Evolutionary conservation across 2,797 vertebrate genomes (phyloP), one percentile per base, ranked within the genome.

Genomic region (Bradypus variegatus): DNA sequence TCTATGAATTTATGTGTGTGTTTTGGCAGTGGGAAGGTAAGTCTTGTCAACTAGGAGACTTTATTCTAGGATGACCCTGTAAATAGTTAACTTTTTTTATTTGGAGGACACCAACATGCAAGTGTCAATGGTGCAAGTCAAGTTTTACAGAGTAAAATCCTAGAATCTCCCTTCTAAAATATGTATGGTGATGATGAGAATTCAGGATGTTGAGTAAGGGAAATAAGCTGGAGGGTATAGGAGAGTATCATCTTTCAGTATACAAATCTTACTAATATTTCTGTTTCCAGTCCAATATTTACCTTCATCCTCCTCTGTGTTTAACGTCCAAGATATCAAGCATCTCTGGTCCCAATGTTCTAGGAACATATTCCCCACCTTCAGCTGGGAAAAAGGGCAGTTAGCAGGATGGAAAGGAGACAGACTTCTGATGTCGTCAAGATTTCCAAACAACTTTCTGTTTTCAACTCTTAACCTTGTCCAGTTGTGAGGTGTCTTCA

Each of bases 91-190:
- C 15, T 27, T 1, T 81, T 75, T 65, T 90, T 77, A 29, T 50
- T 92, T 45, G 41, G 45, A 33, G 29, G 18, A 25, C 25, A 88
- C 21, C 18, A 82, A 84, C 81, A 91, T 91, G 23, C 4, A 77
- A 65, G 8, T 27, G 11, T 25, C 65, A 11, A 8, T 64, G 33
- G 19, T 0, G 21, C 67, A 89, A 12, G 13, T 53, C 11, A 82
- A 14, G 3, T 79, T 88, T 87, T 82, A 60, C 31, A 38, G 33
- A 84, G 64, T 41, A 73, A 79, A 4, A 78, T 21, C 6, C 79
- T 70, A 75, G 41, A 69, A 69, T 78, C 18, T 58, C 3, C 27
- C 33, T 93, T 94, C 16, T 86, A 60, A 95, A 85, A 78, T 87
- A 62, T n/a, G 73, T 79, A 90, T 41, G 45, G 29, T 45, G 25